phyloP scores from a whole-genome alignment of 92 coral and sea anemone species.

The Phenganax marumi region DNA sequence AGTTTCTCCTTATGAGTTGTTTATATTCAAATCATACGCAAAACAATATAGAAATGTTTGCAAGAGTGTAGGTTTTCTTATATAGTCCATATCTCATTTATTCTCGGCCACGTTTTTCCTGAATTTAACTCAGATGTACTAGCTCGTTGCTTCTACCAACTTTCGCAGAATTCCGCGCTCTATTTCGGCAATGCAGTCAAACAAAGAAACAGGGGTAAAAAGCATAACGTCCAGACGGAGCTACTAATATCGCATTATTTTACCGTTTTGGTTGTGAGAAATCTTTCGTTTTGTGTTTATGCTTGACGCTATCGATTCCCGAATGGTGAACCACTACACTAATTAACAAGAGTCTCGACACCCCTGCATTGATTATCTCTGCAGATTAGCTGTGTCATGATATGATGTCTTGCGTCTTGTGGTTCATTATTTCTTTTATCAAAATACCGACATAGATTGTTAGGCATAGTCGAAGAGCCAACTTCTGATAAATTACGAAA shows the following conservation, averaged over 20 bases:
- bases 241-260: too few species aligned
- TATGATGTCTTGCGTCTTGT: background rate
- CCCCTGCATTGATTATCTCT: background rate
- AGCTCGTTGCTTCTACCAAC: too few species aligned
- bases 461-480: background rate
- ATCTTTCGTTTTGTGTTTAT: too few species aligned
- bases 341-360: background rate
- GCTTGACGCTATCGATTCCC: background rate
- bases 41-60: background rate
- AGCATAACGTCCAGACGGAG: too few species aligned
- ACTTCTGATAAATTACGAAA: background rate
- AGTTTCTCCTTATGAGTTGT: background rate
- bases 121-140: too few species aligned
- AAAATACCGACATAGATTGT: background rate
- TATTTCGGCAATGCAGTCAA: too few species aligned
- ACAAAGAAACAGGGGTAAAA: too few species aligned
- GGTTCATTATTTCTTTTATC: slow-evolving; percentile 17
- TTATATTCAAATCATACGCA: background rate
- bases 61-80: background rate
- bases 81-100: too few species aligned
- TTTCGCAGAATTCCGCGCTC: too few species aligned
- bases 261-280: too few species aligned
- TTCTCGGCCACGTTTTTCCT: too few species aligned
- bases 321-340: background rate
- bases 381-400: background rate